Percentiles rank a stretch among this genome's conserved stretches.
phyloP scores from a whole-genome alignment of 1,140 invertebrate species.

The Dinoponera quadriceps region DNA sequence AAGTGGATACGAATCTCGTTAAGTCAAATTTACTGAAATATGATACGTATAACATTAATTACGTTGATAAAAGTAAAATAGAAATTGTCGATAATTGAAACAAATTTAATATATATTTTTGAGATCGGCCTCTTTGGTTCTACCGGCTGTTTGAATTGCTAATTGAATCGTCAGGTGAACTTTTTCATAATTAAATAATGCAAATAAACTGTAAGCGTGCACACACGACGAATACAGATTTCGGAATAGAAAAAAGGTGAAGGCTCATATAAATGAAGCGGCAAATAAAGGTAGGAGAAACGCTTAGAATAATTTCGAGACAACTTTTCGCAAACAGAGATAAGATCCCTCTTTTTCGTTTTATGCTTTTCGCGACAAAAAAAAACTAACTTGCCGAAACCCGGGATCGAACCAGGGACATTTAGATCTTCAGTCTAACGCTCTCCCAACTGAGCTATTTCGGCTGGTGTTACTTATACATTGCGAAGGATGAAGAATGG shows the following conservation, averaged over 20 bases:
- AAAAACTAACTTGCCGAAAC: conserved; percentile 74
- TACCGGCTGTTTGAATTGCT: too few relatives aligned
- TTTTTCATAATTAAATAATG: too few relatives aligned
- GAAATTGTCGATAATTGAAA: too few relatives aligned
- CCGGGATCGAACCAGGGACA: conserved; percentile 79
- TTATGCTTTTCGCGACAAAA: conserved; percentile 57
- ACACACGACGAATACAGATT: not conserved
- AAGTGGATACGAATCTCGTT: too few relatives aligned
- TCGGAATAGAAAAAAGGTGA: not conserved
- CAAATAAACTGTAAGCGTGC: too few relatives aligned
- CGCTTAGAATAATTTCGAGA: conserved; percentile 38
- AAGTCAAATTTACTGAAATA: too few relatives aligned
- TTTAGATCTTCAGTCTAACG: conserved; percentile 79
- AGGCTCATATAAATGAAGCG: not conserved
- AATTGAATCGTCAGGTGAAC: too few relatives aligned
- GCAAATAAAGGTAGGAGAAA: conserved; percentile 8
- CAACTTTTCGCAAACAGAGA: not conserved
- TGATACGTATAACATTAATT: too few relatives aligned
- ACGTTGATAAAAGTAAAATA: too few relatives aligned
- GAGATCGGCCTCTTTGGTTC: too few relatives aligned
- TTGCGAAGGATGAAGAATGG: not conserved
- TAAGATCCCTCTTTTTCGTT: not conserved
- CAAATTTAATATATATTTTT: too few relatives aligned
- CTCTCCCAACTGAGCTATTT: conserved; percentile 80
- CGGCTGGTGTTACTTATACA: conserved; percentile 23